Evolutionary conservation across 2,888 invertebrate species (phyloP).

Genomic region (Bedellia somnulentella): DNA sequence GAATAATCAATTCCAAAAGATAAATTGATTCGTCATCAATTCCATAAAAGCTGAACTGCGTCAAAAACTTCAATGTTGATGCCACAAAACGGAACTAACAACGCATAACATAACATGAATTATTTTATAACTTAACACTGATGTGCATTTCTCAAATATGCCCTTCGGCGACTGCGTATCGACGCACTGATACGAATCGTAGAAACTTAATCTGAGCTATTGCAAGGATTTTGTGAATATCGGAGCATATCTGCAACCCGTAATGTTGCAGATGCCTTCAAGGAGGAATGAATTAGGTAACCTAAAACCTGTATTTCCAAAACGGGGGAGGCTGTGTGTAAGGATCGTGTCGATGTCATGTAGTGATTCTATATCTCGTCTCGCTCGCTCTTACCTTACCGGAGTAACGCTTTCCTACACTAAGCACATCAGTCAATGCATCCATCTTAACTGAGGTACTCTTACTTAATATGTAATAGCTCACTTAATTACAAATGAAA

Average conservation of each 20-base stretch:
- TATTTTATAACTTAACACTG: no score
- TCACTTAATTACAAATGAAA: conserved; percentile 57
- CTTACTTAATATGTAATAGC: conserved; percentile 53
- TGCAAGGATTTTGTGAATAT: conserved; percentile 13
- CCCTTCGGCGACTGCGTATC: conserved; percentile 53
- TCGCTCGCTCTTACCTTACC: conserved; percentile 35
- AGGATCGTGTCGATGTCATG: conserved; percentile 47
- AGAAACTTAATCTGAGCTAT: conserved; percentile 50
- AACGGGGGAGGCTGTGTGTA: conserved; percentile 29
- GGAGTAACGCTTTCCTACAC: conserved; percentile 24
- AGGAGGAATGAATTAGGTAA: conserved; percentile 27
- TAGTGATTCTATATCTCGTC: conserved; percentile 32
- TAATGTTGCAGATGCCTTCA: conserved; percentile 2
- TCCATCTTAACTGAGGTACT: conserved; percentile 59
- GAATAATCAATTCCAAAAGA: no score
- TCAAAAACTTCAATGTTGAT: no score
- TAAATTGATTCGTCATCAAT: no score
- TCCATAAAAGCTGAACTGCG: no score
- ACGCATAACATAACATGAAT: conserved; percentile 52
- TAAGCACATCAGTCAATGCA: conserved; percentile 57
- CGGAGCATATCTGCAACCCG: background rate
- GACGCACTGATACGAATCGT: conserved; percentile 27
- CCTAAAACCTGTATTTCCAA: conserved; percentile 28
- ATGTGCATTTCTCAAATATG: conserved; percentile 49
- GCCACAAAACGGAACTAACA: conserved; percentile 49